phyloP scores from a whole-genome alignment of 37 sponge, comb jelly and placozoan species.

The Tethya wilhelma region DNA sequence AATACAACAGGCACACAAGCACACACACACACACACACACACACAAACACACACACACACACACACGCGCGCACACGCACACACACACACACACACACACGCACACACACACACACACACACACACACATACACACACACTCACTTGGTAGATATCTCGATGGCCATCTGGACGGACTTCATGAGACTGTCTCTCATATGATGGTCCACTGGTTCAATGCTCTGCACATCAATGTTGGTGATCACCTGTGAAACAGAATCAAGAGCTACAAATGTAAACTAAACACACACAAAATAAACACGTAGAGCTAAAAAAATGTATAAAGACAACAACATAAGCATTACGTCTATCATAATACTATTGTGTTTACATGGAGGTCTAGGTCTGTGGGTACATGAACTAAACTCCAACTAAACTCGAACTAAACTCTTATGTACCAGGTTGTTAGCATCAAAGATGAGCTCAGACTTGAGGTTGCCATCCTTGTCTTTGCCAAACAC shows the following conservation, averaged over 20 bases:
- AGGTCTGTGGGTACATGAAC: background rate
- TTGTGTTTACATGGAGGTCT: background rate
- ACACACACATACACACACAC: background rate
- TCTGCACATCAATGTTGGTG: slow-evolving; percentile 89
- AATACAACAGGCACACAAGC: no score
- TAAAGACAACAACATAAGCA: background rate
- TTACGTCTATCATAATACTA: background rate
- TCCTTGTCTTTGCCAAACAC: slow-evolving; percentile 83
- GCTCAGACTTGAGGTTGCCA: slow-evolving; percentile 50
- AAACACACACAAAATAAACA: background rate
- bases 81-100: no score
- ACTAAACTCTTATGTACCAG: slow-evolving; percentile 33
- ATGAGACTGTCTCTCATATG: slow-evolving; percentile 89
- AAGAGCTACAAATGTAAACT: background rate
- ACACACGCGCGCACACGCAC: no score
- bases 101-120: no score
- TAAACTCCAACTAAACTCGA: background rate
- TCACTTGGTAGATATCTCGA: slow-evolving; percentile 92
- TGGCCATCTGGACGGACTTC: slow-evolving; percentile 97
- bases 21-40: no score
- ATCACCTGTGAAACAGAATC: slow-evolving; percentile 52
- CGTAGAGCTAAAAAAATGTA: background rate
- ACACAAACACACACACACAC: no score
- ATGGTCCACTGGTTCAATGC: slow-evolving; percentile 90
- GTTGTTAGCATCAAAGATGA: slow-evolving; percentile 83